Evolutionary conservation across 2,113 vertebrate species (phyloP), one percentile per base, ranked within the genome.

Genomic region (Indri indri): DNA sequence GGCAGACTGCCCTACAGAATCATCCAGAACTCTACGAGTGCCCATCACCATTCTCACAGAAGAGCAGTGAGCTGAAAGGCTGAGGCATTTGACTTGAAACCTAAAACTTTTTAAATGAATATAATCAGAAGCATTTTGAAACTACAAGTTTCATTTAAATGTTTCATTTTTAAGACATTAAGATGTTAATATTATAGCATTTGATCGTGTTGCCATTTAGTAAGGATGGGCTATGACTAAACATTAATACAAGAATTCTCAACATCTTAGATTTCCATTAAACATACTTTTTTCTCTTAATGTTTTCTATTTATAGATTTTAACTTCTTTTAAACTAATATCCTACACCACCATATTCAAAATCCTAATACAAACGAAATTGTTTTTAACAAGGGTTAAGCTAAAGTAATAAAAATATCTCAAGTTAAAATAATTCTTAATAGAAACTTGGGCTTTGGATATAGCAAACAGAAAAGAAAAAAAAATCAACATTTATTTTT

Each of bases 321-420:
- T 32, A 85, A 89, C 74, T 92, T 88, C 68, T 81, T 94, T 82
- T 45, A 68, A 96, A 96, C 20, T 77, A 93, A 63, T 34, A 42
- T 90, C 6, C 74, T 45, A 79, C 0, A 45, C 3, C 10, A 73
- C 40, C 52, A 61, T 32, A 61, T 71, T 80, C 50, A 94, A 89
- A 90, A 37, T 80, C 30, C 37, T 77, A 54, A 4, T 79, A 63
- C 54, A 96, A 90, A 88, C 74, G 25, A 88, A 71, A 92, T 73
- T 6, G 37, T 79, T 96, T 91, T 93, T 61, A 96, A 66, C 17
- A 87, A 57, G 32, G 30, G 14, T 9, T 63, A 63, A 82, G 47
- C 32, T 74, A 92, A 83, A 57, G 34, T 57, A 81, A 91, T 88
- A 63, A 86, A 94, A 94, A 17, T 40, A 94, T 57, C 27, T 90